A percentile compares a stretch with the other conserved stretches of the same genome.
phyloP scores from a whole-genome alignment of 1,140 invertebrate species.

The Drosophila nebulosa region DNA sequence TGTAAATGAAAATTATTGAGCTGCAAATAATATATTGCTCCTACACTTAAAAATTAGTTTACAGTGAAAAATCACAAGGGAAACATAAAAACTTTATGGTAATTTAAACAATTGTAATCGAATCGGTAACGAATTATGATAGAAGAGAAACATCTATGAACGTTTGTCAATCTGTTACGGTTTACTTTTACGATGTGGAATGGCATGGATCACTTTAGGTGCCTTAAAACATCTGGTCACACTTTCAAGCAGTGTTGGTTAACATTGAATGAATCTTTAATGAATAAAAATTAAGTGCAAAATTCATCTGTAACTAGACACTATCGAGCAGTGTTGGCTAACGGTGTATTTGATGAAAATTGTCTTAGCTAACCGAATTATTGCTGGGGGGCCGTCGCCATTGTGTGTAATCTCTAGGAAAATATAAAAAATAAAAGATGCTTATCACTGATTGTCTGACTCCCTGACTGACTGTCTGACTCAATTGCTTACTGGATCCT shows the following conservation, averaged over 20 bases:
- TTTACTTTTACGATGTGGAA: too few species aligned
- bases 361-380: too few species aligned
- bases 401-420: neutral
- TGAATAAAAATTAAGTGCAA: too few species aligned
- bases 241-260: neutral
- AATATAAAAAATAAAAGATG: constrained; percentile 18
- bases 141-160: too few species aligned
- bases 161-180: too few species aligned
- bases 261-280: too few species aligned
- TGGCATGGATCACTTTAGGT: too few species aligned
- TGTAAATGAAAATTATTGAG: neutral
- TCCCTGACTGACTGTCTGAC: constrained; percentile 13
- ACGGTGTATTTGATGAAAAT: too few species aligned
- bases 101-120: neutral
- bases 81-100: neutral
- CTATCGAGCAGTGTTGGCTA: too few species aligned
- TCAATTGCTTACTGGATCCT: neutral
- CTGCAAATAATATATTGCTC: neutral
- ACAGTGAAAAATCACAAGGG: neutral
- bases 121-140: too few species aligned
- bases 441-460: constrained; percentile 28
- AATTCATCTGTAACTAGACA: too few species aligned
- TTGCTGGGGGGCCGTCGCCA: neutral
- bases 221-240: neutral
- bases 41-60: neutral